Evolutionary conservation across 2,888 invertebrate species (phyloP).

Genomic region (Galerucella nymphaeae): DNA sequence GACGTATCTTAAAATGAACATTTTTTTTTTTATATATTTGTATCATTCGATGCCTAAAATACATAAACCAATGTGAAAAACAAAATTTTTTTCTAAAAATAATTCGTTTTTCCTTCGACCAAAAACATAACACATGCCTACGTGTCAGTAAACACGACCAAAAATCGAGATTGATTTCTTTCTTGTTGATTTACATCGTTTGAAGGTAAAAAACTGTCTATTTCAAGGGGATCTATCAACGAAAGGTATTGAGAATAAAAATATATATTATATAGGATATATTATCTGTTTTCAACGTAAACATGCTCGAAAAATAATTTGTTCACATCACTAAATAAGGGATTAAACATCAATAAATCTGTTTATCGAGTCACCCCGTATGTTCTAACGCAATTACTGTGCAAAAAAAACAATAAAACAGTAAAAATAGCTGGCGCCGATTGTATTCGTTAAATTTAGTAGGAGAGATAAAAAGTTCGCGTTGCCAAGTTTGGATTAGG

Average conservation of each 20-base stretch:
- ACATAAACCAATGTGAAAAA: neutral
- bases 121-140: neutral
- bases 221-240: too few relatives aligned
- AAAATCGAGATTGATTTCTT: neutral
- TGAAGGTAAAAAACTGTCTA: too few relatives aligned
- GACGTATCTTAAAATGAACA: too few relatives aligned
- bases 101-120: neutral
- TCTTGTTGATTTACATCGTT: too few relatives aligned
- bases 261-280: too few relatives aligned
- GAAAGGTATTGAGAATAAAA: too few relatives aligned
- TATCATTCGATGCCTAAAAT: neutral
- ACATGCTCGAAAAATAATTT: too few relatives aligned
- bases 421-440: constrained; percentile 10
- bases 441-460: neutral
- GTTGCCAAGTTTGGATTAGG: constrained; percentile 5
- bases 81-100: neutral
- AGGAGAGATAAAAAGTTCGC: neutral
- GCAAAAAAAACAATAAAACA: neutral
- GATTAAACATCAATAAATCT: too few relatives aligned
- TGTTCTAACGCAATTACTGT: constrained; percentile 6
- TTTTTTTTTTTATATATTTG: too few relatives aligned
- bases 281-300: too few relatives aligned
- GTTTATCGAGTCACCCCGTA: neutral
- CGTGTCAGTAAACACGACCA: constrained; percentile 12
- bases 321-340: too few relatives aligned